Evolutionary conservation across 2,113 vertebrate genomes (phyloP).

Genomic region (Okapia johnstoni): DNA sequence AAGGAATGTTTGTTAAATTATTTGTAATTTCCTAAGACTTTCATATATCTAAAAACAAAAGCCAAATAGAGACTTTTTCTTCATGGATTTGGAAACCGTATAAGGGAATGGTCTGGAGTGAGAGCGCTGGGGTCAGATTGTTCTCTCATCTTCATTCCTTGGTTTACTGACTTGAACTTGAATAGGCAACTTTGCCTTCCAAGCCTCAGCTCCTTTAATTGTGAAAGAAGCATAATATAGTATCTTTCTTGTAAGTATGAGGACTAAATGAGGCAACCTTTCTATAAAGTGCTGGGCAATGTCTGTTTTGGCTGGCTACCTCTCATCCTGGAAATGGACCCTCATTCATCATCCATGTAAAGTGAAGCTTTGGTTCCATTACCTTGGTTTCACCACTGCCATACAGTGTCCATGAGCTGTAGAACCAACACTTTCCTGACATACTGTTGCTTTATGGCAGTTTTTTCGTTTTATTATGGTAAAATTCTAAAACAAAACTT

Average conservation of each 20-base stretch:
- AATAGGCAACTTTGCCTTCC: background rate
- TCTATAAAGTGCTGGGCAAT: background rate
- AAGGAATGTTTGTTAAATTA: background rate
- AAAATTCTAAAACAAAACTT: background rate
- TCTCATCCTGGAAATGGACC: background rate
- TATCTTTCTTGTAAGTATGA: background rate
- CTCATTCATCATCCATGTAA: background rate
- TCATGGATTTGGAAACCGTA: background rate
- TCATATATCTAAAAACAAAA: background rate
- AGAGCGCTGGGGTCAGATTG: background rate
- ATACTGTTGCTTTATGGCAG: background rate
- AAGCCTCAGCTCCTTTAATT: background rate
- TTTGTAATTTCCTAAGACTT: slow-evolving; percentile 1
- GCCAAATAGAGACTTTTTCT: background rate
- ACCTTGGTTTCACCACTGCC: background rate
- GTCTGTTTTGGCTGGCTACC: background rate
- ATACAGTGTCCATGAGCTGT: background rate
- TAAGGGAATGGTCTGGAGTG: background rate
- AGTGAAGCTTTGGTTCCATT: background rate
- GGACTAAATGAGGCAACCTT: background rate
- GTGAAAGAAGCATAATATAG: background rate
- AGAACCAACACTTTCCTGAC: background rate
- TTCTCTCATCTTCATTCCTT: background rate
- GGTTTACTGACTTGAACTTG: background rate
- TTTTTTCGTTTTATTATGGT: background rate